Base-by-base conservation (phyloP, 1,140 invertebrate genomes). In the Bombus confusus region DNA sequence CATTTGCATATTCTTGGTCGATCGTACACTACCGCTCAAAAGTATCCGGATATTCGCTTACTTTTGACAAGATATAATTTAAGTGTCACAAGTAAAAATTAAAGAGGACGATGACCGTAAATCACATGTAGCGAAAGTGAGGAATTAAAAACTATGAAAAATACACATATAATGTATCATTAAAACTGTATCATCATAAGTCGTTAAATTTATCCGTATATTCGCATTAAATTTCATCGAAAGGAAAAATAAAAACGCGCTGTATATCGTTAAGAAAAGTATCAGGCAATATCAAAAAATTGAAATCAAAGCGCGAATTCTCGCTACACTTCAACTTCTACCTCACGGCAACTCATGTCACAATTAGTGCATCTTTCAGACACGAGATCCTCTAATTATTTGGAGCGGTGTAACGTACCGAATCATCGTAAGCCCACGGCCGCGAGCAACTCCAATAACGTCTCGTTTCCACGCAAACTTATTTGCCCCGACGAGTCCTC, bases 371-470 rank as follows among this genome's bases (percentile, higher is more conserved):
- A 59, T 64, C 22, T 43, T 75, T 62, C 57, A 64, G 71, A 52
- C 57, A 47, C 72, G 41, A 64, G 22, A 75, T 64, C 71, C 80
- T 75, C 57, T 75, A 82, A 82, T 82, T 72, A 72, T 75, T 75
- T 75, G 34, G n/a, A 75, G 71, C 62, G 22, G 43, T n/a, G 31
- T 25, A 71, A 31, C 69, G 68, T 52, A 73, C 34, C 47, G 47
- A 72, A 41, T 41, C 68, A 18, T 59, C 68, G 28, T 13, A 22
- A 41, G 79, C 68, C 31, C 18, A 28, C 34, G 12, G 79, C 5
- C 13, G n/a, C 68, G n/a, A 64, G 57, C 62, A 74, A 74, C 57
- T 34, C 22, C 80, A 73, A 75, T 64, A 74, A 64, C 41, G 13
- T 74, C 80, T 43, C 80, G 80, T 74, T 62, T 62, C 25, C 80